Base-by-base conservation (phyloP, 1,140 invertebrate genomes). In the Drosophila hydei region DNA sequence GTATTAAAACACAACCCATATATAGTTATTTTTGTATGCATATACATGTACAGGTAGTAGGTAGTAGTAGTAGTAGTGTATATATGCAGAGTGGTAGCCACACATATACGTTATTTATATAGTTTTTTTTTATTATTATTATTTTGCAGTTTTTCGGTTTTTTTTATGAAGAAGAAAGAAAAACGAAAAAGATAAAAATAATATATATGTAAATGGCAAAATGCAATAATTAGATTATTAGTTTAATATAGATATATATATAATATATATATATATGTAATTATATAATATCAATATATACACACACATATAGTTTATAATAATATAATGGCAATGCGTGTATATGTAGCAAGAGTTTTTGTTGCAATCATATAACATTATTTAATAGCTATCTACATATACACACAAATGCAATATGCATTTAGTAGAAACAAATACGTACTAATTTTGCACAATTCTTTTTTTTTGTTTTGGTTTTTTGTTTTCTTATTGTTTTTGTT, bases 81-180 rank as follows among this genome's bases (percentile, higher is more conserved):
- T 73, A 87, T 87, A 87, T 87, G 83, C 83, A 88, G 76, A 84
- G 81, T 85, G 81, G 83, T 87, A 83, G 83, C 83, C 83, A 87
- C 83, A 90, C 85, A 89, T 90, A 89, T 90, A 88, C 72, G 85
- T 90, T 88, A 89, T 89, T 85, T 87, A 85, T 89, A 90, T 87
- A 89, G 72, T 72, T 81, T 77, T 68, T 79, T 83, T 84, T 79
- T 62, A 75, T 81, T 77, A 56, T 80, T 78, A 62, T 79, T 88
- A 79, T 80, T 78, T 90, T 79, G 85, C 84, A 78, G 79, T 75
- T 84, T 90, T 90, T 87, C 63, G 54, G 60, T 71, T 85, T 85
- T 85, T 85, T 84, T 76, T 90, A 91, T 91, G 89, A 91, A 91
- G 89, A 91, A 91, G 89, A 91, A 91, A 91, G 89, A 91, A 91